phyloP scores from a whole-genome alignment of 1,140 invertebrate genomes.

The Bradynema listronoti region DNA sequence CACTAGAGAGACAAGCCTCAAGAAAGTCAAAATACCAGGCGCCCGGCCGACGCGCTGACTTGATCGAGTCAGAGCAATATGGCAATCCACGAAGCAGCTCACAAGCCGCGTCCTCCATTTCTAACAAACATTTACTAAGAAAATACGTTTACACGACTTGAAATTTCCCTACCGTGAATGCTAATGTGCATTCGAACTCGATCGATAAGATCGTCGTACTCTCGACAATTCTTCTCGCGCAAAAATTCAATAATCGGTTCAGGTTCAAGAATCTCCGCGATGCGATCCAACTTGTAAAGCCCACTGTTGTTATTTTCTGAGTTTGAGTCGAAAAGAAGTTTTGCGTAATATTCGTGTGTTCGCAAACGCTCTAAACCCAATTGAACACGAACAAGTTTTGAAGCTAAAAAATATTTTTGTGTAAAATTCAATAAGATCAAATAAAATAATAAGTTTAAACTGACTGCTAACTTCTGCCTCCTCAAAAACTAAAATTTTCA shows the following conservation, averaged over 20 bases:
- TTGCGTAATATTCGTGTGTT: too few species aligned
- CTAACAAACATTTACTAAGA: constrained; percentile 6
- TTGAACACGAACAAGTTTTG: too few species aligned
- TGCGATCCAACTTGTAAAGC: constrained; percentile 11
- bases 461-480: too few species aligned
- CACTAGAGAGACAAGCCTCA: constrained; percentile 19
- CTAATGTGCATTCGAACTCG: neutral
- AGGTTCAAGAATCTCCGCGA: constrained; percentile 14
- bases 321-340: too few species aligned
- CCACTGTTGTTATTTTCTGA: too few species aligned
- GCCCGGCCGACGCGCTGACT: neutral
- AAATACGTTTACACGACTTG: neutral
- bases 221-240: neutral
- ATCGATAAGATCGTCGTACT: constrained; percentile 1
- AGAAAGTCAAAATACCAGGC: constrained; percentile 29
- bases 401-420: too few species aligned
- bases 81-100: constrained; percentile 15
- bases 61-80: constrained; percentile 13
- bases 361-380: too few species aligned
- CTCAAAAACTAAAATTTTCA: too few species aligned
- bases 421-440: too few species aligned
- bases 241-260: constrained; percentile 7
- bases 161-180: neutral
- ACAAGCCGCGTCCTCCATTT: constrained; percentile 20
- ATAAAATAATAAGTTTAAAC: too few species aligned